phyloP scores from a whole-genome alignment of 1,140 invertebrate genomes.

The Nasonia vitripennis region DNA sequence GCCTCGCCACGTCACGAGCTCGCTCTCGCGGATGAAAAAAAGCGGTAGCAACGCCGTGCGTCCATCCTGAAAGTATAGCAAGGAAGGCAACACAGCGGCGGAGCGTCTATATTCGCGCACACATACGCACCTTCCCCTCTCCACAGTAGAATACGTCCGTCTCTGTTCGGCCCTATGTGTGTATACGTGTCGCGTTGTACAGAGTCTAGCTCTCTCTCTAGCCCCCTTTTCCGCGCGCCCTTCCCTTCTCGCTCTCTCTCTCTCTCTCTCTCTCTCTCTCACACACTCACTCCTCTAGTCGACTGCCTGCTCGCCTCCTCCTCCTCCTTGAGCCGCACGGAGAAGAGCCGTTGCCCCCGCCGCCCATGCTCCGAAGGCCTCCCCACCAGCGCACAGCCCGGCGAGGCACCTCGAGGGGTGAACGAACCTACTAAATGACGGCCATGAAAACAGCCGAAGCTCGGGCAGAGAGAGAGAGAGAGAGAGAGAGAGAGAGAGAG shows the following conservation, averaged over 20 bases:
- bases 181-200: slow-evolving; percentile 24
- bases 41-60: background rate
- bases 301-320: slow-evolving; percentile 15
- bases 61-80: slow-evolving; percentile 40
- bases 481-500: slow-evolving; percentile 42
- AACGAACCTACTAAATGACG: slow-evolving; percentile 76
- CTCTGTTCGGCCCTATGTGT: slow-evolving; percentile 31
- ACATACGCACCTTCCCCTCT: background rate
- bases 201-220: slow-evolving; percentile 45
- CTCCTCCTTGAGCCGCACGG: background rate
- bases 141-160: slow-evolving; percentile 21
- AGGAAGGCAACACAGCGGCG: background rate
- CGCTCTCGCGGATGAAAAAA: background rate
- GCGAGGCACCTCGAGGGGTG: slow-evolving; percentile 65
- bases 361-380: background rate
- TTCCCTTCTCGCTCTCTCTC: slow-evolving; percentile 31
- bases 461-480: slow-evolving; percentile 56
- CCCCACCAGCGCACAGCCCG: background rate
- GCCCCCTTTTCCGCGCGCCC: slow-evolving; percentile 44
- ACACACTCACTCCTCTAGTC: slow-evolving; percentile 40
- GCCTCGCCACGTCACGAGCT: slow-evolving; percentile 21
- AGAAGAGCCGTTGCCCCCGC: slow-evolving; percentile 52
- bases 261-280: slow-evolving; percentile 45
- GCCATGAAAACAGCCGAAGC: slow-evolving; percentile 76
- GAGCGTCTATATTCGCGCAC: slow-evolving; percentile 9